A percentile compares a stretch with the other conserved stretches of the same genome.
These are phyloP conservation scores for Acrobasis repandana DNA, from an alignment of 2,888 invertebrate species.

Conservation along the genomic window DNA sequence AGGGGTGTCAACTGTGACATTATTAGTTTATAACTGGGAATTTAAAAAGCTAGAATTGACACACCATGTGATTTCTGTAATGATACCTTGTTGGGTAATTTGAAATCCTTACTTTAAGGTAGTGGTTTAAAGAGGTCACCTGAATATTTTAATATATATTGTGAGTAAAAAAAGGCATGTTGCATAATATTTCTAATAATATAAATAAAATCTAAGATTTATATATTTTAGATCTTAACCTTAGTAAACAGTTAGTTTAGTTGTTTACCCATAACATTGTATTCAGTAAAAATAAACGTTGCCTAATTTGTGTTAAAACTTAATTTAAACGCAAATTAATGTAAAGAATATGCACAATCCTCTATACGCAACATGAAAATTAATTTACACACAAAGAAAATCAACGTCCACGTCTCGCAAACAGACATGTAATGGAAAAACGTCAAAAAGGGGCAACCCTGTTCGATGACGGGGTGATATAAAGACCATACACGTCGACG, in stretches of 20 bases:
- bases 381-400: conserved; percentile 17
- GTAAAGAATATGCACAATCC: background rate
- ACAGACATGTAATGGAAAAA: conserved; percentile 24
- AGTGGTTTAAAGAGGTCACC: no score
- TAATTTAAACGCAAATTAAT: conserved; percentile 18
- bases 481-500: conserved; percentile 58
- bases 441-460: conserved; percentile 56
- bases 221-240: no score
- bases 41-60: background rate
- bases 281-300: background rate
- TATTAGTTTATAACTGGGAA: background rate
- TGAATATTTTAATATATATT: no score
- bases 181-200: no score
- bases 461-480: conserved; percentile 59
- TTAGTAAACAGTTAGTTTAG: no score
- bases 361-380: conserved; percentile 29
- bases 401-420: conserved; percentile 22
- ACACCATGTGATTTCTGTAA: background rate
- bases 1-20: conserved; percentile 50
- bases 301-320: background rate
- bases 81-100: background rate
- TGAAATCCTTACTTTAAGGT: no score
- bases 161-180: no score
- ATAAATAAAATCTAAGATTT: no score
- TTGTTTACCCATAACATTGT: background rate